Evolutionary conservation across 1,140 invertebrate genomes (phyloP), one percentile per base, ranked within the genome.

Genomic region (Octopus sinensis): DNA sequence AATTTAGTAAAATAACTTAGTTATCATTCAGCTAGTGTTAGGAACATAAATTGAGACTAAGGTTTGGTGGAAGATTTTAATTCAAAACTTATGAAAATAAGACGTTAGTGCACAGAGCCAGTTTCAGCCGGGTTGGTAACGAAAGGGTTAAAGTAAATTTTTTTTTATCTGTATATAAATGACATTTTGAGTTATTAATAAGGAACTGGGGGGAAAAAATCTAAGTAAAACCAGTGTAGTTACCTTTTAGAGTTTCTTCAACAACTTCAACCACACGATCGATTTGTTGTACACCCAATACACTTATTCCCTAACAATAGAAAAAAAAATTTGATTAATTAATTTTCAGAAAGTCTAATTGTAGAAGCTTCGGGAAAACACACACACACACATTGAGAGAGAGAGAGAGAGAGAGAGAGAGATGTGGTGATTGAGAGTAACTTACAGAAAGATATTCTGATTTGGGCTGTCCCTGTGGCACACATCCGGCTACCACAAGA

Each of bases 181-280:
- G 30, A 43, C 30, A 43, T 43, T 43, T 43, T 43, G 30, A 43
- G 30, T 43, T 43, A 43, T 43, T 43, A 43, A 43, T 3, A 43
- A 43, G 30, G 30, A 43, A 43, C 30, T 43, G 30, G 30, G 30
- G 30, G 30, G 0, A 43, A 43, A 43, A 43, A 43, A 12, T 76
- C 12, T 78, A 56, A 76, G 77, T 79, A 12, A 77, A 43, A 77
- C 75, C 1, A 81, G 23, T 76, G 53, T 54, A 53, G 4, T 82
- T 81, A 91, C 96, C 97, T 93, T 98, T 98, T 0, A 99, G 89
- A 0, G 97, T 97, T 92, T 99, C 97, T 89, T 99, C 97, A 0
- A 99, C 97, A n/a, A 99, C 97, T 92, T 98, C 97, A 0, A 98
- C 95, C n/a, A 99, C 96, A 85, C 97, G 92, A 89, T 99, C 97